These are phyloP conservation scores for Glaucomys volans DNA, from an alignment of 2,113 vertebrate genomes.

Conservation along the genomic window DNA sequence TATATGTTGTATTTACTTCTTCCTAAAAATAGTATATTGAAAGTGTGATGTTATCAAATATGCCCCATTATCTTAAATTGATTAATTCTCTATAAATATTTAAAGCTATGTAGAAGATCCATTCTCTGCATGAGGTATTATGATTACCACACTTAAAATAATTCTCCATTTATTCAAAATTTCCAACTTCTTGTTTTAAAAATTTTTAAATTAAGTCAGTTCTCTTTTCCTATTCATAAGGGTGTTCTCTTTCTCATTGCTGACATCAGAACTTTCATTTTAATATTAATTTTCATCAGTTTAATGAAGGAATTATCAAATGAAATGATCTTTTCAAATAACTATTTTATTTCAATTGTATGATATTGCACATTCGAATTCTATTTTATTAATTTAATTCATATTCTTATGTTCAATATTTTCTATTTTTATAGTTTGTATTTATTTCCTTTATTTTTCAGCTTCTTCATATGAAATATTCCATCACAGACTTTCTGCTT, in stretches of 20 bases:
- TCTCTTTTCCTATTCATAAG: background rate
- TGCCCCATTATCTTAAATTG: background rate
- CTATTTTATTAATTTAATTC: background rate
- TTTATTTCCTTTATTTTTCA: background rate
- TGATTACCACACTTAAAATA: background rate
- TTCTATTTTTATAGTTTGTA: background rate
- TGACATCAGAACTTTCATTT: background rate
- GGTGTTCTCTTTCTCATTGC: accelerated
- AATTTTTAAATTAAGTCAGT: background rate
- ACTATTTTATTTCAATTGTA: background rate
- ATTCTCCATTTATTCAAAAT: background rate
- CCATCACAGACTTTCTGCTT: background rate
- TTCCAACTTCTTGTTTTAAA: background rate
- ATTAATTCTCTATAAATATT: background rate
- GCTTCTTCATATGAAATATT: background rate
- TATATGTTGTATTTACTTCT: background rate
- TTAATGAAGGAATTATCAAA: background rate
- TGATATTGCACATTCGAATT: background rate
- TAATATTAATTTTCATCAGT: background rate
- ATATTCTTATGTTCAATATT: background rate
- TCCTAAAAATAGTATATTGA: background rate
- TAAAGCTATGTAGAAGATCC: background rate
- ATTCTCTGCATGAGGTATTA: background rate
- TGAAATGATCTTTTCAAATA: background rate
- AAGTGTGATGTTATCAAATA: background rate